Conservation (phyloP, 2,113 vertebrate genomes). For the Parotia lawesii region DNA sequence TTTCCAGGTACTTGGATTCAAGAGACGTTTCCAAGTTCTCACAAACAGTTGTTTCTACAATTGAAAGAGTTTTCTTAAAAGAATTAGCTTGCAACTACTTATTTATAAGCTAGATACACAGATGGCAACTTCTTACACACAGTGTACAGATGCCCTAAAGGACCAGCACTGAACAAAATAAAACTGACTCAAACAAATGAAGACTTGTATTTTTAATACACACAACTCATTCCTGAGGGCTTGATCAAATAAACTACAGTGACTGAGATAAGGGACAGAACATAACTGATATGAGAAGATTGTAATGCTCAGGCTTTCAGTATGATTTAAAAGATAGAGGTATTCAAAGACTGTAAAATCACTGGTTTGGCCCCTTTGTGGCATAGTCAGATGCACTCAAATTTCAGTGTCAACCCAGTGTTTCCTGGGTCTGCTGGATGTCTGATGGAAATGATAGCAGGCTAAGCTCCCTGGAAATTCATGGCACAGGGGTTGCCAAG, state of each 20-base stretch:
- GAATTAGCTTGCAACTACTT: background rate
- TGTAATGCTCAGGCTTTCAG: background rate
- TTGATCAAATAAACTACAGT: background rate
- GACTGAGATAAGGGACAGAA: background rate
- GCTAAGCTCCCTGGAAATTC: background rate
- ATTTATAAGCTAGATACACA: slow-evolving; percentile 2
- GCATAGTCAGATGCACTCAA: background rate
- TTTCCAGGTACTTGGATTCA: background rate
- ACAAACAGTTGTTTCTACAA: background rate
- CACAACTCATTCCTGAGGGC: background rate
- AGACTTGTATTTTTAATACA: background rate
- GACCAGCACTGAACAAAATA: background rate
- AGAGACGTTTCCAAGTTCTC: background rate
- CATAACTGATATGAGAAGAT: background rate
- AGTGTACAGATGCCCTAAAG: background rate
- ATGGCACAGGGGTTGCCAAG: background rate
- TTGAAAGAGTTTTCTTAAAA: background rate
- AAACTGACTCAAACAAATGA: background rate
- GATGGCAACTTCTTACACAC: background rate
- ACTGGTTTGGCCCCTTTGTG: background rate
- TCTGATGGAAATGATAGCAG: background rate
- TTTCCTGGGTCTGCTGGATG: background rate
- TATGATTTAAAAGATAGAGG: background rate
- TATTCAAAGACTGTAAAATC: background rate
- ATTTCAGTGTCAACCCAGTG: background rate